These are phyloP conservation scores for Toxonevra muliebris DNA, from an alignment of 2,888 invertebrate genomes.

Conservation along the genomic window DNA sequence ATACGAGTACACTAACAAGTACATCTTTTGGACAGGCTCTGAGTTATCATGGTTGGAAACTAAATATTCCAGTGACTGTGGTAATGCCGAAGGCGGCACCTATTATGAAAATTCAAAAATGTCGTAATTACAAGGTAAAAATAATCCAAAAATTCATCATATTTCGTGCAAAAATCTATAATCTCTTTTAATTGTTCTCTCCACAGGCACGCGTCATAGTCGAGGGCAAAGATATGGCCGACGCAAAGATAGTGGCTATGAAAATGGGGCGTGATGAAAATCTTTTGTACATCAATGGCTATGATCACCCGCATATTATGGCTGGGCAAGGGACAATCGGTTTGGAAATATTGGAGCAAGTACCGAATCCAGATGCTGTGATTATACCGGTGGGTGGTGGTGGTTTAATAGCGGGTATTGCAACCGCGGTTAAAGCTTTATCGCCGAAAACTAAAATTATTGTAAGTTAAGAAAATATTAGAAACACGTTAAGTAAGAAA, in stretches of 20 bases:
- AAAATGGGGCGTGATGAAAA: conserved; percentile 75
- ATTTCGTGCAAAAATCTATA: too few species aligned
- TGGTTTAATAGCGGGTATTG: conserved; percentile 91
- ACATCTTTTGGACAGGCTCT: conserved; percentile 68
- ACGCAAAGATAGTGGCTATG: conserved; percentile 84
- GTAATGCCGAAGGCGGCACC: conserved; percentile 97
- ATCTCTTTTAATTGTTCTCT: too few species aligned
- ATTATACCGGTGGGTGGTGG: conserved; percentile 90
- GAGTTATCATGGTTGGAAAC: conserved; percentile 79
- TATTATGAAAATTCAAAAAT: conserved; percentile 94
- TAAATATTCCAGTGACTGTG: conserved; percentile 80
- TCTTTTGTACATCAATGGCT: conserved; percentile 89
- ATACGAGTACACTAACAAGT: too few species aligned
- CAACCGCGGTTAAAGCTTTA: conserved; percentile 87
- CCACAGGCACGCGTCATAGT: conserved; percentile 77
- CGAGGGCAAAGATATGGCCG: conserved; percentile 81
- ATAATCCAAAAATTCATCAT: too few species aligned
- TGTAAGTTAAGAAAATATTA: conserved; percentile 70
- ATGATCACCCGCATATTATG: conserved; percentile 95
- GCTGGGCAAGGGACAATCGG: conserved; percentile 96
- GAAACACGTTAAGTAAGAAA: conserved; percentile 6
- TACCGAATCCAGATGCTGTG: conserved; percentile 86
- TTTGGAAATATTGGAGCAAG: conserved; percentile 91
- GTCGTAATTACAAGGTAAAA: conserved; percentile 74
- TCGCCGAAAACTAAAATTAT: conserved; percentile 85